Base-by-base conservation (phyloP, 1,140 invertebrate genomes). In the Zeugodacus cucurbitae region DNA sequence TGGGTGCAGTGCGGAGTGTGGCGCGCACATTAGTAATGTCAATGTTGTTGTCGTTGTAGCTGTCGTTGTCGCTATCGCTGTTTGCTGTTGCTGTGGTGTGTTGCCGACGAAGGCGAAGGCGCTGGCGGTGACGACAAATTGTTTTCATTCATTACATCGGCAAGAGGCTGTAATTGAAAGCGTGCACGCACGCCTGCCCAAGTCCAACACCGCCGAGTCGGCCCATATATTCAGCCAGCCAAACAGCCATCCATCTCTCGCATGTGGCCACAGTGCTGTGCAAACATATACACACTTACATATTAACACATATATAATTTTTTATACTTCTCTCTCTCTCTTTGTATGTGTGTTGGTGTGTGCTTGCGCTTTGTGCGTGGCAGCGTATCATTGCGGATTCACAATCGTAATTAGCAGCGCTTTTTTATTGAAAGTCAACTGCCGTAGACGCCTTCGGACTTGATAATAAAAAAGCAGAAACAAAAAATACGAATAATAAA, bases 101-200 rank as follows among this genome's bases (percentile, higher is more conserved):
- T 82, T 2, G 7, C 74, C n/a, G 37, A 17, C 67, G 88, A 90
- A 88, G 89, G 32, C 29, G 59, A 90, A 88, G 89, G 32, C 29
- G 59, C 82, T 62, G 44, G 11, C 86, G 34, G 67, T 34, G 67
- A 44, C 74, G 74, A 82, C 85, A 86, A 86, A 59, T 59, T 86
- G 58, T 86, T 86, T 86, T 86, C 58, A 59, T 86, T 86, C 58
- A 59, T 86, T 86, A 59, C 85, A 86, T 86, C 32, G 37, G 57
- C 57, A 59, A 32, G 86, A 59, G 86, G 59, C 86, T 87, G 57
- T 64, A 87, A 87, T 87, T 64, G 41, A 82, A 82, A 82, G 74
- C 74, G 74, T 41, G 74, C 74, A 34, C 74, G 74, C 74, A n/a
- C 41, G 74, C 34, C 41, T n/a, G 41, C 20, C 74, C 74, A 82